Conservation (phyloP, 1,140 invertebrate species). For the Agraylea sexmaculata region DNA sequence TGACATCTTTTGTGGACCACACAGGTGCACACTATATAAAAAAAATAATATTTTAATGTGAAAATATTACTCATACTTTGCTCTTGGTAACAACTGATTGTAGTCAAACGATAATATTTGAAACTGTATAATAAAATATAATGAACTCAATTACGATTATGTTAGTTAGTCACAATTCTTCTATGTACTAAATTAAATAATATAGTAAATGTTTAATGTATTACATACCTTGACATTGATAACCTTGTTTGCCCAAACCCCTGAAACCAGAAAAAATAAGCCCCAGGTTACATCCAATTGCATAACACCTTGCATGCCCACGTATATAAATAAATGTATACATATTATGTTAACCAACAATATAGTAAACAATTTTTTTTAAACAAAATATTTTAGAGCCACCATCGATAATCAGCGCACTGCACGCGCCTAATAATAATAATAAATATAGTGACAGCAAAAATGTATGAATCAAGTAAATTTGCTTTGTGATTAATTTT, state of each 20-base stretch:
- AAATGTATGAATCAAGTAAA: too few species aligned
- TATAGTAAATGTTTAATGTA: constrained; percentile 7
- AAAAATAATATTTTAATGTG: constrained; percentile 5
- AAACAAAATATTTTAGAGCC: too few species aligned
- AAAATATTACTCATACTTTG: constrained; percentile 8
- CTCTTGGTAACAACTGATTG: too few species aligned
- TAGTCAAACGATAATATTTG: too few species aligned
- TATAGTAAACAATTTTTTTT: too few species aligned
- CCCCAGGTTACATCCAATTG: constrained; percentile 18
- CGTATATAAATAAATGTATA: too few species aligned
- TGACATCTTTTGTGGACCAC: constrained; percentile 97
- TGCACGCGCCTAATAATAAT: too few species aligned
- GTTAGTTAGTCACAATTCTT: neutral
- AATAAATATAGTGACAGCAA: too few species aligned
- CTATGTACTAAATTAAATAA: constrained; percentile 1
- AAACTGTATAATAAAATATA: constrained; percentile 6
- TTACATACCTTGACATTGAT: constrained; percentile 97
- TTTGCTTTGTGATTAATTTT: too few species aligned
- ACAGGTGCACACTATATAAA: constrained; percentile 82
- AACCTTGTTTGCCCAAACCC: constrained; percentile 98
- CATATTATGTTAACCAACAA: too few species aligned
- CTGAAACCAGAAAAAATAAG: constrained; percentile 57
- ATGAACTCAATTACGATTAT: neutral
- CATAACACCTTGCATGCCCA: constrained; percentile 13
- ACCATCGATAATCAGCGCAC: too few species aligned